A percentile compares a stretch with the other conserved stretches of the same genome.
These are phyloP conservation scores for Glossophaga mutica DNA, from an alignment of 2,797 vertebrate species.

Conservation along the genomic window DNA sequence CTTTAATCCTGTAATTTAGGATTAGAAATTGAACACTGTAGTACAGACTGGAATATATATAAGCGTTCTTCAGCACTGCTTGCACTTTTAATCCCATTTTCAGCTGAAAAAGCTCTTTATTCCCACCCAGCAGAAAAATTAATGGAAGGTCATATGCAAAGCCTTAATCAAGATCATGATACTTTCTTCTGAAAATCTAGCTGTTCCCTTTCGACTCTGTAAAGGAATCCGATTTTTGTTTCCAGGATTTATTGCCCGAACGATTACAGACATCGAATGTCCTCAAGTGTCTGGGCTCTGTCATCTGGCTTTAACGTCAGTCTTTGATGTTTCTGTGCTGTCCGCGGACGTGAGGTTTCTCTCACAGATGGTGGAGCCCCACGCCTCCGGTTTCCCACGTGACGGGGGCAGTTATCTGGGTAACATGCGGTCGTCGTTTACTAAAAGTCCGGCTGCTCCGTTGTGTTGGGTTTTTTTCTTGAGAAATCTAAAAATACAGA, in stretches of 20 bases:
- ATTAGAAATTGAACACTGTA: background rate
- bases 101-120: background rate
- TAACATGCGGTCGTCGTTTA: background rate
- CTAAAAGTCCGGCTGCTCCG: slow-evolving; percentile 23
- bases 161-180: background rate
- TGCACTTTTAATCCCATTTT: slow-evolving; percentile 37
- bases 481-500: slow-evolving; percentile 34
- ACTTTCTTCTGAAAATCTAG: slow-evolving; percentile 22
- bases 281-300: background rate
- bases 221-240: background rate
- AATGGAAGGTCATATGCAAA: background rate
- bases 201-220: background rate
- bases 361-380: slow-evolving; percentile 54
- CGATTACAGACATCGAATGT: background rate
- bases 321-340: slow-evolving; percentile 1
- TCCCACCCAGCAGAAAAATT: background rate
- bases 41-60: slow-evolving; percentile 4
- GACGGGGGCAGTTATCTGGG: slow-evolving; percentile 57
- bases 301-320: background rate
- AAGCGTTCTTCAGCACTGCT: background rate
- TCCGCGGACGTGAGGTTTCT: slow-evolving; percentile 17
- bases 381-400: slow-evolving; percentile 38
- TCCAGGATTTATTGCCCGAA: slow-evolving; percentile 21
- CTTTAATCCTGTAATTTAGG: background rate
- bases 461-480: slow-evolving; percentile 25